These are phyloP conservation scores for Microctonus aethiopoides DNA, from an alignment of 2,888 invertebrate genomes.

Conservation along the genomic window DNA sequence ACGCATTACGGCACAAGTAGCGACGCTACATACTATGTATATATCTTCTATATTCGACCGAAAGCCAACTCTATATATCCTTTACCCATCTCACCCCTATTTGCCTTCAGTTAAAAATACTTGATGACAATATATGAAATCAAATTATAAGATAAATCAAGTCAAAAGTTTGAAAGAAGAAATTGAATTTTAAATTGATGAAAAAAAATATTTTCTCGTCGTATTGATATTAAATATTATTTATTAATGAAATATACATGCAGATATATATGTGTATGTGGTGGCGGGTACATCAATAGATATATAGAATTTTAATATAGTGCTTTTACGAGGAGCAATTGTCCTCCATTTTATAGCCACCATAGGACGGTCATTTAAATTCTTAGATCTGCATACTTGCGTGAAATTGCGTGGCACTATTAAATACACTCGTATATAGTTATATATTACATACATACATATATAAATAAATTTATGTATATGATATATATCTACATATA, in stretches of 20 bases:
- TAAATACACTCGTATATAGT: neutral
- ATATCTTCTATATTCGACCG: neutral
- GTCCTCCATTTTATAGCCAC: conserved; percentile 65
- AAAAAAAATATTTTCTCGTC: too few species aligned
- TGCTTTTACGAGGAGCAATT: conserved; percentile 66
- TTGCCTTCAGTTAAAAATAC: neutral
- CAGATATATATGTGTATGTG: too few species aligned
- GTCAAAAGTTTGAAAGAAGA: too few species aligned
- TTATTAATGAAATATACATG: too few species aligned
- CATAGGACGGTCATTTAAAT: conserved; percentile 65
- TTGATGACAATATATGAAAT: too few species aligned
- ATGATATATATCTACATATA: neutral
- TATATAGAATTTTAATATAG: conserved; percentile 68
- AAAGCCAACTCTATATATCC: neutral
- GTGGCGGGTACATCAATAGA: conserved; percentile 29
- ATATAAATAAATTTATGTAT: neutral
- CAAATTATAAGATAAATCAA: too few species aligned
- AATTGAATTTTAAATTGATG: too few species aligned
- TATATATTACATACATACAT: conserved; percentile 1
- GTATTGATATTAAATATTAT: too few species aligned
- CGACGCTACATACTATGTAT: conserved; percentile 23
- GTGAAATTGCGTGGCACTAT: conserved; percentile 59
- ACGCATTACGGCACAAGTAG: conserved; percentile 69
- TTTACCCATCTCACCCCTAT: neutral
- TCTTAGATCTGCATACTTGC: conserved; percentile 67